A percentile compares a stretch with the other conserved stretches of the same genome.
phyloP scores from a whole-genome alignment of 2,888 invertebrate species.

The Cataglyphis rosenhaueri region DNA sequence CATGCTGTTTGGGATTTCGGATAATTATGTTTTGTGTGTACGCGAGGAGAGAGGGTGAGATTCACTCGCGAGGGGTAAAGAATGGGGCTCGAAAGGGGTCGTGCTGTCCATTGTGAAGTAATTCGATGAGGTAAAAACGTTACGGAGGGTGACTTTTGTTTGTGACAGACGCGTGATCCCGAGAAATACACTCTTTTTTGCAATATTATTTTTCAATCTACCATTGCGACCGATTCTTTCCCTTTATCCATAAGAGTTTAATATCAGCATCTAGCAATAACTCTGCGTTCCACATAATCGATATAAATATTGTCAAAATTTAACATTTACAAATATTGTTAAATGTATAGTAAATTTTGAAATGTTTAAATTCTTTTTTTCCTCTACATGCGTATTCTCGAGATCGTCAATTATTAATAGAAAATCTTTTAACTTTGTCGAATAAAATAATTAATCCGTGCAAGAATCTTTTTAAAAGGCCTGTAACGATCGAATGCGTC shows the following conservation, averaged over 20 bases:
- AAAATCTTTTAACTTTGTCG: neutral
- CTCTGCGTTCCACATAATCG: neutral
- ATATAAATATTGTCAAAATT: neutral
- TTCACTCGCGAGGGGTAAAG: constrained; percentile 58
- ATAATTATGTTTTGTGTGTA: constrained; percentile 81
- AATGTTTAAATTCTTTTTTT: neutral
- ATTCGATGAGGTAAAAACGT: constrained; percentile 76
- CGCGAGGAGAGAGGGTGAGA: constrained; percentile 30
- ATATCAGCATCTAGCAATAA: neutral
- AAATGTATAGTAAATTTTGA: neutral
- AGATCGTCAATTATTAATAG: neutral
- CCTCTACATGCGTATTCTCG: neutral
- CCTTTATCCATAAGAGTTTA: neutral
- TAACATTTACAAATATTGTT: neutral
- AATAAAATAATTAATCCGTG: neutral
- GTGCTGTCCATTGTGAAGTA: constrained; percentile 76
- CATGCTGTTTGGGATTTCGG: constrained; percentile 82
- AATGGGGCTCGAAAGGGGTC: constrained; percentile 49
- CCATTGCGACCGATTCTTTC: neutral
- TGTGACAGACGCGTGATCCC: constrained; percentile 35
- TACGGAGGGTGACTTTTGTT: constrained; percentile 67
- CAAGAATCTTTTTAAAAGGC: neutral
- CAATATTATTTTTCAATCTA: constrained; percentile 1
- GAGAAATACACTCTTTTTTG: constrained; percentile 18
- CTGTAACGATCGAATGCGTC: neutral